These are phyloP conservation scores for Hydractinia symbiolongicarpus DNA, from an alignment of 30 jellyfish, hydroid and myxozoan genomes.

Conservation along the genomic window DNA sequence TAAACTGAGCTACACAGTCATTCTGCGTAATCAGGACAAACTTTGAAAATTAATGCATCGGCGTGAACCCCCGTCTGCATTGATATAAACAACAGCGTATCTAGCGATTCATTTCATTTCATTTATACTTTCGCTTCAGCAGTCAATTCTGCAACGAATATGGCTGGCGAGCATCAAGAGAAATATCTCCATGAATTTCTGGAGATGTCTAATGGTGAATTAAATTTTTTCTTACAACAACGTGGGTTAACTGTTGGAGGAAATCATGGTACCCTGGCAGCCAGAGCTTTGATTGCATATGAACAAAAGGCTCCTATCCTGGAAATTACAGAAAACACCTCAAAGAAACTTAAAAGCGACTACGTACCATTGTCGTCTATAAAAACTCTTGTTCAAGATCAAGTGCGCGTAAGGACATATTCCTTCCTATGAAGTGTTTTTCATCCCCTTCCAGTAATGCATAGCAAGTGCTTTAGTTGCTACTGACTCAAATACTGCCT, in stretches of 20 bases:
- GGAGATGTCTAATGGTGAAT: conserved; percentile 37
- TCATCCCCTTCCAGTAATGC: conserved; percentile 43
- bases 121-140: too few relatives aligned
- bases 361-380: conserved; percentile 2
- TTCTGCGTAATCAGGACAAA: too few relatives aligned
- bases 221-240: conserved; percentile 37
- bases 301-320: conserved; percentile 24
- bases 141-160: too few relatives aligned
- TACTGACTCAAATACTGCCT: too few relatives aligned
- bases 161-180: too few relatives aligned
- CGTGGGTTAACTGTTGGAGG: conserved; percentile 43
- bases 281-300: conserved; percentile 29
- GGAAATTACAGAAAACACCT: too few relatives aligned
- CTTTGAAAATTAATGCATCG: too few relatives aligned
- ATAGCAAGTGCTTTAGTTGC: conserved; percentile 24
- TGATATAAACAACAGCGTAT: too few relatives aligned
- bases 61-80: too few relatives aligned
- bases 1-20: too few relatives aligned
- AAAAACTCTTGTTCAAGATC: conserved; percentile 44
- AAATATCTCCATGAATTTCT: conserved; percentile 15
- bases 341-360: too few relatives aligned
- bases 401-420: conserved; percentile 27
- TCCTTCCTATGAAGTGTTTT: background rate
- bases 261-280: conserved; percentile 35
- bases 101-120: too few relatives aligned